Conservation (phyloP, 1,140 invertebrate genomes). For the Ceratoteleas bidentatus region DNA sequence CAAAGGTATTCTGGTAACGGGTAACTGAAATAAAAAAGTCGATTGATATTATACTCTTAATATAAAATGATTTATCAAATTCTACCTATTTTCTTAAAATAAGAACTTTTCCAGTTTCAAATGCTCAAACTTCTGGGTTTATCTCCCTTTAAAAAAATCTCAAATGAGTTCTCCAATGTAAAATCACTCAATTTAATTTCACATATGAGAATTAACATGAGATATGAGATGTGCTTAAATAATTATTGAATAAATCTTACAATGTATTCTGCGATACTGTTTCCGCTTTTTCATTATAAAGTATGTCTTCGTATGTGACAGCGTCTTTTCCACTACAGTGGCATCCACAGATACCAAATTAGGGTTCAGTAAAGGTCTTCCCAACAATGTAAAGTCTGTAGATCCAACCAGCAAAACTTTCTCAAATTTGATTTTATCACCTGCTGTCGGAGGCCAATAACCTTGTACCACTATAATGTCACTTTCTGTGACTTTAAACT, state of each 20-base stretch:
- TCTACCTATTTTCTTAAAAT: too few species aligned
- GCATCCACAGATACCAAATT: slow-evolving; percentile 90
- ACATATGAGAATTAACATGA: too few species aligned
- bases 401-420: slow-evolving; percentile 93
- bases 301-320: slow-evolving; percentile 90
- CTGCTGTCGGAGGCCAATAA: slow-evolving; percentile 91
- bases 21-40: slow-evolving; percentile 25
- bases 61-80: slow-evolving; percentile 10
- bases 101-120: too few species aligned
- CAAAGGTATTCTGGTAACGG: slow-evolving; percentile 19
- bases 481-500: slow-evolving; percentile 92
- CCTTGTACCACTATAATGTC: slow-evolving; percentile 93
- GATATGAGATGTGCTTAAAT: background rate
- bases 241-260: slow-evolving; percentile 78
- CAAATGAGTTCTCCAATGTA: too few species aligned
- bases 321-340: slow-evolving; percentile 94
- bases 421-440: slow-evolving; percentile 91
- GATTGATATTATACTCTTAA: slow-evolving; percentile 6
- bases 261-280: slow-evolving; percentile 89
- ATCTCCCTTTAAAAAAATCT: too few species aligned
- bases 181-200: too few species aligned
- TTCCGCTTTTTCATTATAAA: slow-evolving; percentile 89
- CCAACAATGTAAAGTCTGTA: slow-evolving; percentile 93
- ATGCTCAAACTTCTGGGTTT: too few species aligned
- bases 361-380: slow-evolving; percentile 89